Evolutionary conservation across 2,888 invertebrate species (phyloP), one percentile per base, ranked within the genome.

Genomic region (Polyploca ridens): DNA sequence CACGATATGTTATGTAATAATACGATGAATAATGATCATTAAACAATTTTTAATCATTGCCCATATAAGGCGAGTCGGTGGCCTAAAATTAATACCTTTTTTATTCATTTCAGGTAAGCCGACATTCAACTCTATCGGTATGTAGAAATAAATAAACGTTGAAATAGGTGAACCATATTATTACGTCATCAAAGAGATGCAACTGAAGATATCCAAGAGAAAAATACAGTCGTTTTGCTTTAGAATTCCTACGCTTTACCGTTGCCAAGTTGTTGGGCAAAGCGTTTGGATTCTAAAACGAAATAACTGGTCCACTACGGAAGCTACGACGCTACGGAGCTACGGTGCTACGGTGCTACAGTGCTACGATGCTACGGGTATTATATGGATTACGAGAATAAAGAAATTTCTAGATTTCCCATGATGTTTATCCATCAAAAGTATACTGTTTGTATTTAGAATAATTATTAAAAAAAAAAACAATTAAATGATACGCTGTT

Each of bases 241-340:
- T 98, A 98, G 97, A 98, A 98, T 98, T 97, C 97, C 97, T 97
- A 97, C 97, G 97, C 97, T 97, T 98, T 97, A 97, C 97, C 97
- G 96, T 96, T 93, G 93, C 93, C 93, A 90, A 90, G 91, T 86
- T 91, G 89, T 95, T 95, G 90, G 97, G 97, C 97, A 98, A 98
- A 97, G 97, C 97, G 97, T 98, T 97, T 97, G 97, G 97, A 97
- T 97, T 97, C 97, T 97, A 97, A 97, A 97, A 97, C 97, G 90
- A 95, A 96, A 95, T 94, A 86, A 84, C 90, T 85, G 87, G 68
- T 62, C 57, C 64, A 41, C 81, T 71, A 69, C 82, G 70, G 64
- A 66, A 63, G 62, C 49, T 64, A 63, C 67, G 65, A 5, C 5
- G 41, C 41, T 41, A 41, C 41, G 13, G 4, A 2, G 13, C 41